Evolutionary conservation across 2,888 invertebrate species (phyloP).

Genomic region (Drosophila setosimentum): DNA sequence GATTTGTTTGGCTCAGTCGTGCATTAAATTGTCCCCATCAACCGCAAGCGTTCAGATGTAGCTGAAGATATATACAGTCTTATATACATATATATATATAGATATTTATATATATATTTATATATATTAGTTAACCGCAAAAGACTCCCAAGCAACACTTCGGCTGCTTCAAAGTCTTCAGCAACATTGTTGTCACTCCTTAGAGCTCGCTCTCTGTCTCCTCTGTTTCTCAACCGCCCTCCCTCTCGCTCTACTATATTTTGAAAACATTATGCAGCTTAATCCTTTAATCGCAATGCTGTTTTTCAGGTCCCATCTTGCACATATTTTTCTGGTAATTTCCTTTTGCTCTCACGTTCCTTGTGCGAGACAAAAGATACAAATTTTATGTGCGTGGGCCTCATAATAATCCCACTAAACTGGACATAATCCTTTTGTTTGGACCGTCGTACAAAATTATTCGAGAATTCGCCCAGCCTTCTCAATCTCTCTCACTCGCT

Average conservation of each 20-base stretch:
- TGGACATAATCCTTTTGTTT: constrained; percentile 79
- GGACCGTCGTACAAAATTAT: constrained; percentile 56
- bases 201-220: constrained; percentile 1
- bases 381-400: constrained; percentile 52
- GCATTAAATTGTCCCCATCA: constrained; percentile 70
- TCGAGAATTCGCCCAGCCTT: constrained; percentile 52
- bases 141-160: constrained; percentile 33
- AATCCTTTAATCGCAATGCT: constrained; percentile 74
- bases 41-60: constrained; percentile 57
- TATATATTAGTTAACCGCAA: constrained; percentile 40
- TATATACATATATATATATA: neutral
- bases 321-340: constrained; percentile 69
- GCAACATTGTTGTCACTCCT: constrained; percentile 66
- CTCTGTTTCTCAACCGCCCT: neutral
- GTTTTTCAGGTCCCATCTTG: constrained; percentile 40
- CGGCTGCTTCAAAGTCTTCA: constrained; percentile 66
- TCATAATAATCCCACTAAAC: constrained; percentile 74
- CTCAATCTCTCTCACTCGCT: constrained; percentile 7
- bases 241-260: constrained; percentile 52
- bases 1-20: constrained; percentile 66
- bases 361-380: constrained; percentile 46
- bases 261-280: constrained; percentile 77
- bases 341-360: constrained; percentile 52
- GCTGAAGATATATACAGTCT: neutral
- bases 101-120: neutral